Conservation (phyloP, 2,888 invertebrate genomes). For the Hypselothyrea guttata region DNA sequence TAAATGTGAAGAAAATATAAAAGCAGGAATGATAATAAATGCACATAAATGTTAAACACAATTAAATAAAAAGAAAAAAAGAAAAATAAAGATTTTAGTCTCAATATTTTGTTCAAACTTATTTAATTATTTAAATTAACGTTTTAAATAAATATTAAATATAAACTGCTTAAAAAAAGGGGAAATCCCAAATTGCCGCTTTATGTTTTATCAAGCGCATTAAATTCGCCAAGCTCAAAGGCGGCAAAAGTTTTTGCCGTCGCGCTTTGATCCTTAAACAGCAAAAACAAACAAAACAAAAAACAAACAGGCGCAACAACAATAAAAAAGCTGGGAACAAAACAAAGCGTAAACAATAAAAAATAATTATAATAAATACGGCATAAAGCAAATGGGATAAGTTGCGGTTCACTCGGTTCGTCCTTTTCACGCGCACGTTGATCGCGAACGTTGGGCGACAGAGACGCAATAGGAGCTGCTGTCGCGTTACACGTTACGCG, state of each 20-base stretch:
- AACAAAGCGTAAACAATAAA: slow-evolving; percentile 29
- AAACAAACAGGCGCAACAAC: not conserved
- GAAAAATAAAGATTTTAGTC: not conserved
- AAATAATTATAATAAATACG: slow-evolving; percentile 46
- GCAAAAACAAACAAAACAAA: not conserved
- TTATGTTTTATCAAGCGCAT: slow-evolving; percentile 19
- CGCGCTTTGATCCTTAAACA: slow-evolving; percentile 32
- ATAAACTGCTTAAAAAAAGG: not conserved
- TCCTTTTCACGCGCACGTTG: slow-evolving; percentile 1
- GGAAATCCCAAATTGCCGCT: slow-evolving; percentile 5
- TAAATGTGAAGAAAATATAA: too few relatives aligned
- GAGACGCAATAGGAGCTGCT: slow-evolving; percentile 10
- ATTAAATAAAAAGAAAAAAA: not conserved
- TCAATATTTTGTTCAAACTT: too few relatives aligned
- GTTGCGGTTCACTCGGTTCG: not conserved
- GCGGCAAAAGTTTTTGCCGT: slow-evolving; percentile 15
- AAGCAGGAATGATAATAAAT: too few relatives aligned
- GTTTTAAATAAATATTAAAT: not conserved
- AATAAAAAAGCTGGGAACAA: too few relatives aligned
- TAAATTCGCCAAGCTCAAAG: slow-evolving; percentile 19
- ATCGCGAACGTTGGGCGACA: slow-evolving; percentile 23
- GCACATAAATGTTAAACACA: too few relatives aligned
- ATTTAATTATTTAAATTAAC: not conserved
- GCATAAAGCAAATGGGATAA: slow-evolving; percentile 24
- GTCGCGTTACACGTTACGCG: slow-evolving; percentile 33